Conservation (phyloP, 2,113 vertebrate species). For the Callithrix jacchus region DNA sequence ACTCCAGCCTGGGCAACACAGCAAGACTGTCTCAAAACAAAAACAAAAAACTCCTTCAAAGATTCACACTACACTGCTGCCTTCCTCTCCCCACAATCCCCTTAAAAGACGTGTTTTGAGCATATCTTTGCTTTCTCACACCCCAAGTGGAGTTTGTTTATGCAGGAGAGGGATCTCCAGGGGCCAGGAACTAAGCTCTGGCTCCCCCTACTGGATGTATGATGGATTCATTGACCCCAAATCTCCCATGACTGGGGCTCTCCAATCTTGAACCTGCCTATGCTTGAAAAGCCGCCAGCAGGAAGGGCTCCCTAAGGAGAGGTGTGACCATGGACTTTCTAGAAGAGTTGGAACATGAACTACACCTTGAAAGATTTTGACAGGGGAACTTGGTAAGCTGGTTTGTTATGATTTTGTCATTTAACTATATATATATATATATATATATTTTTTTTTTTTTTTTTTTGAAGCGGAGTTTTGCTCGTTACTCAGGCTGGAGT, state of each 20-base stretch:
- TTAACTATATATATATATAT: neutral
- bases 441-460: too few species aligned
- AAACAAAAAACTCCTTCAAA: neutral
- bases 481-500: too few species aligned
- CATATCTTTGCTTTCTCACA: neutral
- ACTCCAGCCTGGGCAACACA: neutral
- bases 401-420: neutral
- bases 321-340: neutral
- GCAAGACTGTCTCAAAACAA: neutral
- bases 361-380: neutral
- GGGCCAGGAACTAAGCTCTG: slow-evolving; percentile 50
- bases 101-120: neutral
- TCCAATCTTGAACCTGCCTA: neutral
- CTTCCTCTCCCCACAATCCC: neutral
- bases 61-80: neutral
- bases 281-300: neutral
- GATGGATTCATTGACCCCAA: neutral
- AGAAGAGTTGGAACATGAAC: neutral
- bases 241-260: neutral
- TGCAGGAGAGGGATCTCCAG: neutral
- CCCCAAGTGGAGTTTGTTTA: neutral
- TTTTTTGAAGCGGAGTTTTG: too few species aligned
- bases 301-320: neutral
- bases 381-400: neutral
- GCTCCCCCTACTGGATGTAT: slow-evolving; percentile 62